A percentile compares a stretch with the other conserved stretches of the same genome.
phyloP scores from a whole-genome alignment of 2,113 vertebrate species.

The Chauna torquata region DNA sequence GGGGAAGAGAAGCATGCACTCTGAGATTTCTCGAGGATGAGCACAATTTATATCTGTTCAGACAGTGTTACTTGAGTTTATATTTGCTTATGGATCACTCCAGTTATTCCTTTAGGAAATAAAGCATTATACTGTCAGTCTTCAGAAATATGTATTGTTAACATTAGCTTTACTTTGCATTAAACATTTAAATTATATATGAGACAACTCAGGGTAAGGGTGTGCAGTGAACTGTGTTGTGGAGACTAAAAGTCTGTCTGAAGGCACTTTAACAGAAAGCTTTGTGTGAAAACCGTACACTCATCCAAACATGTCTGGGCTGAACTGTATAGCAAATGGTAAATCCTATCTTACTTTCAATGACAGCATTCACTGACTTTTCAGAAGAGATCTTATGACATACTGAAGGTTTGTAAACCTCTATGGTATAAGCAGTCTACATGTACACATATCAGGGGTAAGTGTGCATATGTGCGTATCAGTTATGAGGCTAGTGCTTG shows the following conservation, averaged over 20 bases:
- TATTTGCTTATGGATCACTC: slow-evolving; percentile 44
- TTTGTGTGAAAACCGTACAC: not conserved
- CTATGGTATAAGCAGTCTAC: too few relatives aligned
- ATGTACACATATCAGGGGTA: too few relatives aligned
- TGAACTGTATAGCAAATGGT: not conserved
- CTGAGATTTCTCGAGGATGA: not conserved
- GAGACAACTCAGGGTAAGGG: not conserved
- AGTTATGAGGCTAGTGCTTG: not conserved
- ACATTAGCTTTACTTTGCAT: slow-evolving; percentile 49
- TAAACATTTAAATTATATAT: slow-evolving; percentile 60
- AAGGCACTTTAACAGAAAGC: not conserved
- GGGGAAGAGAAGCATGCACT: not conserved
- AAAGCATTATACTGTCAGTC: slow-evolving; percentile 13
- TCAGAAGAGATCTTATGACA: not conserved
- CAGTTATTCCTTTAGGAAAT: slow-evolving; percentile 53
- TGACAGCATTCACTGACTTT: not conserved
- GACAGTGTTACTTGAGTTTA: not conserved
- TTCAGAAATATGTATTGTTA: slow-evolving; percentile 30
- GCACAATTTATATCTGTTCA: not conserved
- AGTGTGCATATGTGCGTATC: too few relatives aligned
- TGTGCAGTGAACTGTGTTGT: not conserved
- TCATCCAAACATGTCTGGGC: not conserved
- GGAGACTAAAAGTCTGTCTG: slow-evolving; percentile 19
- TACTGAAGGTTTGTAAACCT: not conserved
- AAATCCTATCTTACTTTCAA: not conserved